phyloP scores from a whole-genome alignment of 2,797 vertebrate species.

The Semotilus atromaculatus region DNA sequence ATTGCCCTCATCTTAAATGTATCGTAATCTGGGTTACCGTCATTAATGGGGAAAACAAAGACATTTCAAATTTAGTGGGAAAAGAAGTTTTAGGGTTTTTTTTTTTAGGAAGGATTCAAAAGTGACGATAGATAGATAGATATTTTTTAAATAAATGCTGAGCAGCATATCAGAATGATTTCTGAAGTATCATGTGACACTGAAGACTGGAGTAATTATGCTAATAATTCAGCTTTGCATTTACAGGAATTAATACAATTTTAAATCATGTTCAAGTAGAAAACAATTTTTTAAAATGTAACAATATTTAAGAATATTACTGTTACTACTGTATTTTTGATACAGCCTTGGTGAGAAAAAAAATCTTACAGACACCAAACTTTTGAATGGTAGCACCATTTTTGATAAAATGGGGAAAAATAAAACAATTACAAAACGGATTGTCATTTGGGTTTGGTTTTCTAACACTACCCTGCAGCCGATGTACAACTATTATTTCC shows the following conservation, averaged over 20 bases:
- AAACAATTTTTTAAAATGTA: too few relatives aligned
- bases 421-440: neutral
- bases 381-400: neutral
- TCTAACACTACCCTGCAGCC: neutral
- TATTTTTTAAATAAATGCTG: too few relatives aligned
- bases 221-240: neutral
- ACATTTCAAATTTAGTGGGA: neutral
- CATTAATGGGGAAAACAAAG: neutral
- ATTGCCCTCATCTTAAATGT: neutral
- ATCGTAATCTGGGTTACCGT: neutral
- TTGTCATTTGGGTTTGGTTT: neutral
- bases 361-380: neutral
- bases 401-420: neutral
- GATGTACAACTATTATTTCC: neutral
- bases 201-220: neutral
- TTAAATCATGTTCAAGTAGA: too few relatives aligned
- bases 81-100: neutral
- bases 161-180: neutral
- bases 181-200: neutral
- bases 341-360: neutral
- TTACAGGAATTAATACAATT: neutral
- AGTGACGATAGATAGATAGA: too few relatives aligned
- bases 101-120: too few relatives aligned
- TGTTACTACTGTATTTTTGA: neutral
- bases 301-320: neutral